phyloP scores from a whole-genome alignment of 2,113 vertebrate species.

The Stegastes partitus region DNA sequence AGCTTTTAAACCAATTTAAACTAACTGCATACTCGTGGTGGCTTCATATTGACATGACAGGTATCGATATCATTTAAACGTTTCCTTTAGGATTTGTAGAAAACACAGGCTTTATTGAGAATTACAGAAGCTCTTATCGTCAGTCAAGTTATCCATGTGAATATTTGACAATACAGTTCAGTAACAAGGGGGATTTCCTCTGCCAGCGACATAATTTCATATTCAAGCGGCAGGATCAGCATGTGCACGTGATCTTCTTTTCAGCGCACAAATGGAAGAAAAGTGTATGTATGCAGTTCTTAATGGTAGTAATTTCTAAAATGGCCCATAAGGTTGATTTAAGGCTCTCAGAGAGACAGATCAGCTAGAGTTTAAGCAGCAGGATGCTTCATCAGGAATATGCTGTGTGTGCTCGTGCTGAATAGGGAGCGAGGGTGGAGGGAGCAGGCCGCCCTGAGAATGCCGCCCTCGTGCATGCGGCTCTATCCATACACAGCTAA shows the following conservation, averaged over 20 bases:
- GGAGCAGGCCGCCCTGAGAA: too few relatives aligned
- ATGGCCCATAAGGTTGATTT: slow-evolving; percentile 83
- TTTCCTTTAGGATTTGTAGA: too few relatives aligned
- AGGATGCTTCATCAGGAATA: slow-evolving; percentile 78
- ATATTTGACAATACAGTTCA: background rate
- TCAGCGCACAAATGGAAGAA: slow-evolving; percentile 60
- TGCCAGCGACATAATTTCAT: slow-evolving; percentile 34
- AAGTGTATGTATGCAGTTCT: slow-evolving; percentile 73
- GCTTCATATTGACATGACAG: too few relatives aligned
- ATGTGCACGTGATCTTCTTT: slow-evolving; percentile 31
- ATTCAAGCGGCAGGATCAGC: slow-evolving; percentile 48
- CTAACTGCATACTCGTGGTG: background rate
- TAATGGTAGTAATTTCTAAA: slow-evolving; percentile 80
- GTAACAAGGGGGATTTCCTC: background rate
- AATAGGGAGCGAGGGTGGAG: background rate
- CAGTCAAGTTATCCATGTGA: background rate
- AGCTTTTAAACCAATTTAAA: background rate
- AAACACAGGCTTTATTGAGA: background rate
- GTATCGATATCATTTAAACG: too few relatives aligned
- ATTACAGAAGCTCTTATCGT: background rate
- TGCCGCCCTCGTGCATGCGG: slow-evolving; percentile 25
- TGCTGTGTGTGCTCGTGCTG: slow-evolving; percentile 64
- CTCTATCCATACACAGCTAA: slow-evolving; percentile 50
- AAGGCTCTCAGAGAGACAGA: slow-evolving; percentile 67
- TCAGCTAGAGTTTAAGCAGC: slow-evolving; percentile 76